These are phyloP conservation scores for Strongylocentrotus purpuratus DNA, from an alignment of 35 echinoderm and acorn worm species.

Conservation along the genomic window DNA sequence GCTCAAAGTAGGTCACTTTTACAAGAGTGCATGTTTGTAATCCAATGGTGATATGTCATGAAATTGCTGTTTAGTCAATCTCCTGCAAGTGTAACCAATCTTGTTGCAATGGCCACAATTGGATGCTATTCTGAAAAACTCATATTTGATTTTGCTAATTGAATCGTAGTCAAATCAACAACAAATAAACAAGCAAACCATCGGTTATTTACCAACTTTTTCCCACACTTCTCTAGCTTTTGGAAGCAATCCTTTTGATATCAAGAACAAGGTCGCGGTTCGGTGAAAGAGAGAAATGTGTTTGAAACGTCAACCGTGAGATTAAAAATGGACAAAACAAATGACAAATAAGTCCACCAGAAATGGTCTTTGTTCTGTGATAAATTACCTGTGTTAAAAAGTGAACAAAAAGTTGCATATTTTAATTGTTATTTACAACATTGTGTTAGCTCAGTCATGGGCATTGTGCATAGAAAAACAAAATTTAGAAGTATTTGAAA, in stretches of 20 bases:
- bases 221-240: background rate
- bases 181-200: background rate
- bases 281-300: background rate
- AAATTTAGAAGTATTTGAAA: too few relatives aligned
- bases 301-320: background rate
- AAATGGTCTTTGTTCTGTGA: background rate
- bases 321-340: background rate
- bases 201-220: background rate
- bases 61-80: background rate
- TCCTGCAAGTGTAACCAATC: too few relatives aligned
- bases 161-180: background rate
- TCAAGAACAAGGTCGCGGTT: background rate
- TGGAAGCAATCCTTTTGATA: background rate
- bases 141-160: too few relatives aligned
- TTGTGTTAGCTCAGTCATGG: background rate
- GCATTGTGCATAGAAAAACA: background rate
- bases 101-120: too few relatives aligned
- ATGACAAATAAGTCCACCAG: background rate
- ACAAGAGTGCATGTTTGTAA: too few relatives aligned
- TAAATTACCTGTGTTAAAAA: background rate
- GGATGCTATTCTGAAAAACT: too few relatives aligned
- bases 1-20: too few relatives aligned
- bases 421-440: background rate
- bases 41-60: too few relatives aligned
- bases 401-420: background rate